phyloP scores from a whole-genome alignment of 2,797 vertebrate species.

The Sebastes wilsoni region DNA sequence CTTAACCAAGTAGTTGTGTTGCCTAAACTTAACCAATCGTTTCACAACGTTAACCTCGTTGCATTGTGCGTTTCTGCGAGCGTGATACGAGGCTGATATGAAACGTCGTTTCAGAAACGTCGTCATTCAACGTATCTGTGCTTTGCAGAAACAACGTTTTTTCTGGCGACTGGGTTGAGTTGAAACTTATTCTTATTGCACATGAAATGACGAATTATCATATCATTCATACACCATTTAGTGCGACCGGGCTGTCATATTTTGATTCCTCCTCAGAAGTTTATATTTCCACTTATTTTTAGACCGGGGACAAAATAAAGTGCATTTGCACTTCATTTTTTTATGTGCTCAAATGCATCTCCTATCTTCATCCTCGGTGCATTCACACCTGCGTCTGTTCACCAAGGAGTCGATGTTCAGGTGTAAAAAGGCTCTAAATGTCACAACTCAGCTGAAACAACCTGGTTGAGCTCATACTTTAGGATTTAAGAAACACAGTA shows the following conservation, averaged over 20 bases:
- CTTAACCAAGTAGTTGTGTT: too few relatives aligned
- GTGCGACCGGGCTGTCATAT: neutral
- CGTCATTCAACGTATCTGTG: too few relatives aligned
- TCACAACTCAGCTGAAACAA: slow-evolving; percentile 13
- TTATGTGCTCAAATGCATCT: neutral
- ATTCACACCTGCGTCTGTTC: slow-evolving; percentile 48
- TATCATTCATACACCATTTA: neutral
- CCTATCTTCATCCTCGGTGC: slow-evolving; percentile 7
- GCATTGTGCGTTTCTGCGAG: too few relatives aligned
- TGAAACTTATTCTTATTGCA: neutral
- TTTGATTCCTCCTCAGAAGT: neutral
- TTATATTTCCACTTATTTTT: neutral
- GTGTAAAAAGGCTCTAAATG: slow-evolving; percentile 59
- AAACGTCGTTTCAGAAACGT: too few relatives aligned
- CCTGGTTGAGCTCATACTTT: neutral
- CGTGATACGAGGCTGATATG: too few relatives aligned
- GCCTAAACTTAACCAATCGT: too few relatives aligned
- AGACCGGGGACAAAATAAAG: neutral
- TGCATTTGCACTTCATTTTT: slow-evolving; percentile 40
- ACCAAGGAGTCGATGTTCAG: slow-evolving; percentile 14
- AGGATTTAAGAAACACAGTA: slow-evolving; percentile 2
- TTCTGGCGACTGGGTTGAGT: too few relatives aligned
- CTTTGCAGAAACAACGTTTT: too few relatives aligned
- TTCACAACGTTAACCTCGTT: too few relatives aligned
- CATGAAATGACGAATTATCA: neutral